These are phyloP conservation scores for Aurelia aurita complex sp. Pacific DNA, from an alignment of 30 jellyfish, hydroid and myxozoan species.

Conservation along the genomic window DNA sequence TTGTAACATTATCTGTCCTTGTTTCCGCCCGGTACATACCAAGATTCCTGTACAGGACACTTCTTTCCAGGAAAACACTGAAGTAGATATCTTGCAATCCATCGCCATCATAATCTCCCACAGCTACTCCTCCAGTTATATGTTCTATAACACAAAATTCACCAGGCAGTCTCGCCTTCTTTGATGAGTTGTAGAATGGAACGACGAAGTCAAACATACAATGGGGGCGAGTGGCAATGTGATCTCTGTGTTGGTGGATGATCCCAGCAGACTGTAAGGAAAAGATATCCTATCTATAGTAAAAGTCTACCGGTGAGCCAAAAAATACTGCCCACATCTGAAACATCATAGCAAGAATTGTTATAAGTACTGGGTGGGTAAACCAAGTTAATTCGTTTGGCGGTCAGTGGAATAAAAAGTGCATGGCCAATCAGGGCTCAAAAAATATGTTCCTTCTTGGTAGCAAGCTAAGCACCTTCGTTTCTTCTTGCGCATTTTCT, in stretches of 20 bases:
- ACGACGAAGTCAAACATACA: slow-evolving; percentile 83
- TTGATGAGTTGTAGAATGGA: slow-evolving; percentile 71
- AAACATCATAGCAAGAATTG: too few species aligned
- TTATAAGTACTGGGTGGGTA: too few species aligned
- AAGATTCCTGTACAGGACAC: slow-evolving; percentile 79
- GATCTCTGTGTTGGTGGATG: slow-evolving; percentile 75
- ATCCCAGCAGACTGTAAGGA: slow-evolving; percentile 83
- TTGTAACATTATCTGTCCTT: too few species aligned
- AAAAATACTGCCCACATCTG: too few species aligned
- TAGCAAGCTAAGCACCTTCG: too few species aligned
- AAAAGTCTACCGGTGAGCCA: too few species aligned
- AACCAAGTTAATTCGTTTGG: too few species aligned
- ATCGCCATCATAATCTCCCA: slow-evolving; percentile 95
- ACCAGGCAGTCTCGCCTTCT: slow-evolving; percentile 72
- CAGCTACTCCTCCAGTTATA: slow-evolving; percentile 97
- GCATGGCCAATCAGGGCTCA: too few species aligned
- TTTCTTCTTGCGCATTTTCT: too few species aligned
- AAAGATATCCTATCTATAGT: too few species aligned
- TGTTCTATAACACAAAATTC: slow-evolving; percentile 83
- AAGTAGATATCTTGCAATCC: slow-evolving; percentile 88
- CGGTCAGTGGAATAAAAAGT: too few species aligned
- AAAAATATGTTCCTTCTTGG: too few species aligned
- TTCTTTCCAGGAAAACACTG: slow-evolving; percentile 69
- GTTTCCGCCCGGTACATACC: slow-evolving; percentile 26
- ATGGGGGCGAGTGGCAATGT: slow-evolving; percentile 88